A percentile compares a stretch with the other conserved stretches of the same genome.
Conservation (phyloP, 1,140 invertebrate genomes). For the Macrobrachium nipponense region DNA sequence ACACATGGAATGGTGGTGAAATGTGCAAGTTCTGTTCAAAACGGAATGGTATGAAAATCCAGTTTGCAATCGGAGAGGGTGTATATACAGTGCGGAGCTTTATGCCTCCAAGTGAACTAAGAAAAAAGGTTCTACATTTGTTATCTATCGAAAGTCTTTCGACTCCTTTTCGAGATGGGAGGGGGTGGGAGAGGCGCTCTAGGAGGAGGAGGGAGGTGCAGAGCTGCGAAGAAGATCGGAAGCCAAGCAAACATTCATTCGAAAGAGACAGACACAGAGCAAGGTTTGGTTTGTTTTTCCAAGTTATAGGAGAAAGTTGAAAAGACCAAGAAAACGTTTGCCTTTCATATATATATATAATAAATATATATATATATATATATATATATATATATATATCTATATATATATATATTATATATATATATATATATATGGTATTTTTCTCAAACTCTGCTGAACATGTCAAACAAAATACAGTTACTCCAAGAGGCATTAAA, state of each 20-base stretch:
- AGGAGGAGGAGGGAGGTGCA: constrained; percentile 19
- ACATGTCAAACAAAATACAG: constrained; percentile 32
- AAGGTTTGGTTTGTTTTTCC: constrained; percentile 10
- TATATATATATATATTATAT: constrained; percentile 19
- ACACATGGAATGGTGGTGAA: too few species aligned
- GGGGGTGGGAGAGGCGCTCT: constrained; percentile 1
- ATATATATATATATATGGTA: not conserved
- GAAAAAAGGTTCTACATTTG: not conserved
- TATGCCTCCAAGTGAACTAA: too few species aligned
- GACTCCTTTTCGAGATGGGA: not conserved
- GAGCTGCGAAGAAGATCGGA: not conserved
- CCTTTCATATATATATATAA: not conserved
- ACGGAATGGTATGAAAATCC: too few species aligned
- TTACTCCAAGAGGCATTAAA: constrained; percentile 27
- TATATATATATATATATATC: not conserved
- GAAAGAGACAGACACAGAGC: constrained; percentile 47
- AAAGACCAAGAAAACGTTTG: constrained; percentile 14
- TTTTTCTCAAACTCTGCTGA: not conserved
- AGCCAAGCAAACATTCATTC: constrained; percentile 44
- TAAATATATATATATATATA: constrained; percentile 18
- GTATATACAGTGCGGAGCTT: too few species aligned
- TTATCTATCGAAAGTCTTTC: not conserved
- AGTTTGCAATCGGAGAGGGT: too few species aligned
- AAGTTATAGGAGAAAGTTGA: not conserved
- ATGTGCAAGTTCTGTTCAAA: too few species aligned